Base-by-base conservation (phyloP, 2,113 vertebrate genomes). In the Mustelus asterias region DNA sequence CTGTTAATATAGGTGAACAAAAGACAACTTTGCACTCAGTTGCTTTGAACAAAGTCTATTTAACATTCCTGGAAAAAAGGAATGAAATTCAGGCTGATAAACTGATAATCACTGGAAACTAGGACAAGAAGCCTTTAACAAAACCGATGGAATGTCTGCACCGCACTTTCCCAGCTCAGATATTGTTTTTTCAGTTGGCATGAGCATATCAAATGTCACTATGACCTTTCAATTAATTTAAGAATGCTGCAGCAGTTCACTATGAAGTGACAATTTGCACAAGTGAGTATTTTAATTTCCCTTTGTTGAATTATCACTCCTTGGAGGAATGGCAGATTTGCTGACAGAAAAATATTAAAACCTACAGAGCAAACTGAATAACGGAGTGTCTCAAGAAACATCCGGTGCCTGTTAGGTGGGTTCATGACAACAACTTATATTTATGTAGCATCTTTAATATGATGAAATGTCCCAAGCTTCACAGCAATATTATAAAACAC, bases 201-300 rank as follows among this genome's bases (percentile, higher is more conserved):
- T 89, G 86, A 58, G 22, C 86, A 89, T 33, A 89, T 60, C 86
- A 89, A 89, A 89, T 89, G 44, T 89, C 86, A 89, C 24, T 33
- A 60, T 89, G 86, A 89, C 86, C 54, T 60, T 89, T 33, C 86
- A 58, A 60, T 58, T 26, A 89, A 58, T 60, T 58, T 89, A 33
- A 60, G 86, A 89, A 26, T 33, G 86, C 48, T 58, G 86, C 22
- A 29, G 22, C 44, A 58, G 86, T 54, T 88, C 85, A 88, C 85
- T 54, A 88, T 88, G 54, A 58, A 89, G 86, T 58, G 41, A 29
- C 22, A 41, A 89, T 54, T 29, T 89, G 86, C 86, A 60, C 29
- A 9, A 58, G 54, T 29, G 86, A 29, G 86, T 89, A 89, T 33
- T 60, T 58, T 10, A 10, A 89, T 89, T 89, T 89, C 48, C 24